Evolutionary conservation across 2,888 invertebrate species (phyloP).

Genomic region (Cheilosia grossa): DNA sequence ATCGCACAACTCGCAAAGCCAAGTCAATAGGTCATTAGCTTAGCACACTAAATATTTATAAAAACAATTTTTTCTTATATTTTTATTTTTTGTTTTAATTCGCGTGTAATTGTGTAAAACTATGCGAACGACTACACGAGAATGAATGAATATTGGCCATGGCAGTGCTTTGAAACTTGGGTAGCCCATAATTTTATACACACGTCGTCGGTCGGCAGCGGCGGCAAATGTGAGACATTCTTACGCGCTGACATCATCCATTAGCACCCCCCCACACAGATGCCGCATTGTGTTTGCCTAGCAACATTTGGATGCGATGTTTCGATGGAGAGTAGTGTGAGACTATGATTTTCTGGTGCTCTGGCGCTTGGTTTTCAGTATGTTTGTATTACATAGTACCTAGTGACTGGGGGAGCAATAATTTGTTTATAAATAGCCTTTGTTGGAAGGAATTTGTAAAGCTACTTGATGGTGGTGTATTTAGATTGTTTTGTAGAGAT

Average conservation of each 20-base stretch:
- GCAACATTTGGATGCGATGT: conserved; percentile 16
- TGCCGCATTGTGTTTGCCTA: not conserved
- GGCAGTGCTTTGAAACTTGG: conserved; percentile 25
- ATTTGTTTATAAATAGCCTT: conserved; percentile 41
- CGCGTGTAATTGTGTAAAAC: conserved; percentile 29
- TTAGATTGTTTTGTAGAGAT: too few species aligned
- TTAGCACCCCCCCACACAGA: conserved; percentile 5
- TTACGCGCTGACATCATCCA: conserved; percentile 64
- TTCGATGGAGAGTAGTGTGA: not conserved
- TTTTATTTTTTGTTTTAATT: not conserved
- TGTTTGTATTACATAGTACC: not conserved
- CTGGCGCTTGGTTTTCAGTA: conserved; percentile 14
- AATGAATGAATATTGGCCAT: conserved; percentile 32
- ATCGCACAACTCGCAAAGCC: not conserved
- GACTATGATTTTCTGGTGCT: not conserved
- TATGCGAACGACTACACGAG: conserved; percentile 34
- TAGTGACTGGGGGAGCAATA: conserved; percentile 17
- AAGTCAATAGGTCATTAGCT: conserved; percentile 44
- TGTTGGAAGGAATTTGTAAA: conserved; percentile 4
- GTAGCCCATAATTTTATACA: not conserved
- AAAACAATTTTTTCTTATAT: not conserved
- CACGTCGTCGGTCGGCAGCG: conserved; percentile 16
- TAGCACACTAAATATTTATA: conserved; percentile 20
- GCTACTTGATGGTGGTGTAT: not conserved
- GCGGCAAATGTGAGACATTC: conserved; percentile 57